phyloP scores from a whole-genome alignment of 2,888 invertebrate genomes.

The Phyllotreta cruciferae region DNA sequence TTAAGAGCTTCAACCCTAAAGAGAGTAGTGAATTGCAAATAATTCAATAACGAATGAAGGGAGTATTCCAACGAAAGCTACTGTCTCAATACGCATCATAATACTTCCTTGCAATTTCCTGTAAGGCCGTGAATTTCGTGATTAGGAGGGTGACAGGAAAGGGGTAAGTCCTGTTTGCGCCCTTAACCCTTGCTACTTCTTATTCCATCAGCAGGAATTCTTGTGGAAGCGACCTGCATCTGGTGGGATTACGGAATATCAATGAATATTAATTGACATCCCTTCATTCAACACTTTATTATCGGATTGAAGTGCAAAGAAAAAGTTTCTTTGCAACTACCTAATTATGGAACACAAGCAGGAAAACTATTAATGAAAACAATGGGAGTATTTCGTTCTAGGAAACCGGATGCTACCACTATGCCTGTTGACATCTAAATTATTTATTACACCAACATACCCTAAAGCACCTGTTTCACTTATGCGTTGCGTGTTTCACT shows the following conservation, averaged over 20 bases:
- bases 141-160: constrained; percentile 46
- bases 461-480: constrained; percentile 33
- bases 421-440: constrained; percentile 30
- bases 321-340: too few species aligned
- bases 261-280: constrained; percentile 27
- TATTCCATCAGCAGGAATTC: constrained; percentile 20
- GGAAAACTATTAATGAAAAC: constrained; percentile 13
- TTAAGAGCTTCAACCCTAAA: constrained; percentile 38
- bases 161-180: constrained; percentile 21
- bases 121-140: constrained; percentile 46
- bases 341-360: too few species aligned
- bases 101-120: constrained; percentile 60
- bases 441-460: constrained; percentile 35
- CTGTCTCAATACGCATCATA: constrained; percentile 58
- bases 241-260: constrained; percentile 22
- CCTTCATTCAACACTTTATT: neutral
- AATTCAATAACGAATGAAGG: constrained; percentile 54
- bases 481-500: constrained; percentile 20
- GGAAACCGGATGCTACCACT: constrained; percentile 37
- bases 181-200: constrained; percentile 18
- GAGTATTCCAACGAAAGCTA: constrained; percentile 45
- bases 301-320: too few species aligned
- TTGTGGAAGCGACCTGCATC: constrained; percentile 6
- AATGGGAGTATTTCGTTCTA: constrained; percentile 22
- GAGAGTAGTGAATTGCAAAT: constrained; percentile 49